Evolutionary conservation across 2,797 vertebrate species (phyloP), one percentile per base, ranked within the genome.

Genomic region (Remorina albescens): DNA sequence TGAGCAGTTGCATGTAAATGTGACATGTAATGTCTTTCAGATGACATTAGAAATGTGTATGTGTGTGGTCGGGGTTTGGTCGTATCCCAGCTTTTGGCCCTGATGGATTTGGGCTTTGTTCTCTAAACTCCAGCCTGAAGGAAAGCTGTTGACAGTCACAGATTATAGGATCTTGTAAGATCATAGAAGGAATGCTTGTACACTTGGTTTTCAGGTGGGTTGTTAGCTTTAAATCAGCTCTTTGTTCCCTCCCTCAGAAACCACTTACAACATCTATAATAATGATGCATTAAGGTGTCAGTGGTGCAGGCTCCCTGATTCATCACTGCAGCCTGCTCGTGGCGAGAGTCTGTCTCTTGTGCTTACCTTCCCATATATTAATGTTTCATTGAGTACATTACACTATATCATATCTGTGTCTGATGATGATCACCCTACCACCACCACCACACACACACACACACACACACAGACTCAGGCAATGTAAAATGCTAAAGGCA

Each of bases 211-310:
- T 67, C 71, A 80, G 77, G 62, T 82, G 67, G 79, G 58, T 67
- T 84, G 80, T 86, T 81, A 71, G 76, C 74, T 81, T 87, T 84
- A 78, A 72, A 81, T 78, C 78, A 67, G 67, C 32, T 41, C 44
- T 0, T 51, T 73, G 64, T 51, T 56, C 78, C 71, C 82, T 91
- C 89, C 90, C 87, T 77, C 82, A 92, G 89, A 92, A 90, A 89
- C 85, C 89, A 76, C 92, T 93, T 87, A 84, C 87, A 93, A 87
- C 93, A 93, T 95, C 92, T 93, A 88, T 92, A 94, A 93, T 91
- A 92, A 86, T 94, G 94, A 94, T 94, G 88, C 93, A 95, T 96
- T 94, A 91, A 91, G 87, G 87, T 92, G 94, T 94, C 95, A 89
- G 78, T 19, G 23, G 71, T 60, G 67, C 57, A 30, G 81, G 67